These are phyloP conservation scores for Premnoplex brunnescens DNA, from an alignment of 2,797 vertebrate genomes.

Conservation along the genomic window DNA sequence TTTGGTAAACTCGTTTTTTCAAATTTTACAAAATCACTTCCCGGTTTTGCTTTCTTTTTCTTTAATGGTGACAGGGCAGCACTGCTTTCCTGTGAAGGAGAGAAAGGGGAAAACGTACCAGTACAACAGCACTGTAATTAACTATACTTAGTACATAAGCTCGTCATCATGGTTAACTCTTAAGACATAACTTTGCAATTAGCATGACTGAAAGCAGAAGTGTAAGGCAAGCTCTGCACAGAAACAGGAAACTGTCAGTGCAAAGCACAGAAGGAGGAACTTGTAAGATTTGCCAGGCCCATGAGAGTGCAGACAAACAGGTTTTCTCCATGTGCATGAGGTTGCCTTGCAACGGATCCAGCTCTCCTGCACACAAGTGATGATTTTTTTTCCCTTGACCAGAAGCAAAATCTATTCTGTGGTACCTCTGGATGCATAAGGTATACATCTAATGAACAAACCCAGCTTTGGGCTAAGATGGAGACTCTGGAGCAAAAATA, in stretches of 20 bases:
- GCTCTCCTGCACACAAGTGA: not conserved
- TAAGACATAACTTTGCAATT: not conserved
- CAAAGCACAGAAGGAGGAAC: not conserved
- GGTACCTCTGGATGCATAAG: not conserved
- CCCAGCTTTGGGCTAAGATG: not conserved
- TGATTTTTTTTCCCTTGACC: not conserved
- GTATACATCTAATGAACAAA: not conserved
- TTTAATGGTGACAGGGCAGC: not conserved
- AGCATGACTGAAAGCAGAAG: not conserved
- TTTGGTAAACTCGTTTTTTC: conserved; percentile 73
- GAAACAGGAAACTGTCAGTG: not conserved
- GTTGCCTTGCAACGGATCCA: not conserved
- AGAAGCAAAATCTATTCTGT: not conserved
- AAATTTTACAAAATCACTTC: conserved; percentile 72
- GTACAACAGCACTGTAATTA: not conserved
- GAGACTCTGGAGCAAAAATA: not conserved
- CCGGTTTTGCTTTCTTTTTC: conserved; percentile 53
- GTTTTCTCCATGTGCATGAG: not conserved
- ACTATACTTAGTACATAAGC: not conserved
- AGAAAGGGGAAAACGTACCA: not conserved
- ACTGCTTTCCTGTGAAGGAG: conserved; percentile 45
- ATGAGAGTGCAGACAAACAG: not conserved
- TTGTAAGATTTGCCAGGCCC: not conserved
- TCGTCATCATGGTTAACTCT: not conserved
- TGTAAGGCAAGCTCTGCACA: not conserved